A percentile compares a stretch with the other conserved stretches of the same genome.
Evolutionary conservation across 2,113 vertebrate genomes (phyloP).

Genomic region (Saccopteryx leptura): DNA sequence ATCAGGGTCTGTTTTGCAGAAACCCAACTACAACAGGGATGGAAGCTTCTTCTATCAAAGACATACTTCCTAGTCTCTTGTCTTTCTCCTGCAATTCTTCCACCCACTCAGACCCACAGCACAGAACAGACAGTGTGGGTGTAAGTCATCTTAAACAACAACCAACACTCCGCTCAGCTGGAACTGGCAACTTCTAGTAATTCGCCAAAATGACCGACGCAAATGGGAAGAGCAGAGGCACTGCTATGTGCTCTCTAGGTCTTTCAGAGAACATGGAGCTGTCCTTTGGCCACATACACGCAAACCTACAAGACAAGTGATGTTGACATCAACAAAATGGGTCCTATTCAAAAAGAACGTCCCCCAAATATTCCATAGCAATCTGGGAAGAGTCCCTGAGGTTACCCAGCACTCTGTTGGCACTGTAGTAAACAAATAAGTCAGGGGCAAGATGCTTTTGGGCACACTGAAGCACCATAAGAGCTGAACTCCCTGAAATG

Average conservation of each 20-base stretch:
- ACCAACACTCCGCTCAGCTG: rapidly evolving
- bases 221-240: not conserved
- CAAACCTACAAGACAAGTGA: not conserved
- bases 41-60: not conserved
- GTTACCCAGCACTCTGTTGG: not conserved
- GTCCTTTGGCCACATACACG: not conserved
- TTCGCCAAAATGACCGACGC: not conserved
- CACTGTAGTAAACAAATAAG: not conserved
- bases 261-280: not conserved
- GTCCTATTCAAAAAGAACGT: not conserved
- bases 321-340: not conserved
- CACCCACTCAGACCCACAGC: not conserved
- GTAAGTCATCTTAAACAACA: not conserved
- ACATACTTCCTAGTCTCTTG: not conserved
- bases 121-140: not conserved
- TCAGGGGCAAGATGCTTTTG: not conserved
- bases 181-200: not conserved
- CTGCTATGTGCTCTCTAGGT: not conserved
- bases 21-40: not conserved
- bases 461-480: no score
- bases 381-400: not conserved
- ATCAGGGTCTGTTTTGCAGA: not conserved
- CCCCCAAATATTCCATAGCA: not conserved
- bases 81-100: not conserved
- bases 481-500: not conserved